Conservation (phyloP, 2,113 vertebrate genomes). For the Salvelinus namaycush region DNA sequence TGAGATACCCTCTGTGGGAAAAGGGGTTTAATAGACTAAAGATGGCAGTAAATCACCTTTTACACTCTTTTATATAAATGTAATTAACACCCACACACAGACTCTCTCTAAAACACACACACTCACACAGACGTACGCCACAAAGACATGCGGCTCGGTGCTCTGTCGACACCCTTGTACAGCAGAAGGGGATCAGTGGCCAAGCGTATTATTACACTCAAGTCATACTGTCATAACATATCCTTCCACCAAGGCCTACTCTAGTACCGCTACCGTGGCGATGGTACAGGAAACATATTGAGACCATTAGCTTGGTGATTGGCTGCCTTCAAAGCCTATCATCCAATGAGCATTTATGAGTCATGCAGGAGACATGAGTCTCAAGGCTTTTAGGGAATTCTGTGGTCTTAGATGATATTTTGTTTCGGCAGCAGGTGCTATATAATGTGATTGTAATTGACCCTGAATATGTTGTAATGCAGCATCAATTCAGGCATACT, state of each 20-base stretch:
- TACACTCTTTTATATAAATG: conserved; percentile 44
- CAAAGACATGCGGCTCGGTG: neutral
- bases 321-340: conserved; percentile 41
- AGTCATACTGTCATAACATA: conserved; percentile 37
- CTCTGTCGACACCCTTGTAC: conserved; percentile 43
- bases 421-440: conserved; percentile 44
- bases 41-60: conserved; percentile 52
- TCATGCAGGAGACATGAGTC: conserved; percentile 13
- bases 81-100: conserved; percentile 43
- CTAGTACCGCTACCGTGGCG: conserved; percentile 18
- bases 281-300: conserved; percentile 47
- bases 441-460: conserved; percentile 45
- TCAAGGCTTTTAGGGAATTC: conserved; percentile 50
- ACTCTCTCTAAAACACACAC: neutral
- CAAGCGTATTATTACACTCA: conserved; percentile 59
- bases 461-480: no score
- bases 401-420: conserved; percentile 18
- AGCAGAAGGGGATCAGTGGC: conserved; percentile 55
- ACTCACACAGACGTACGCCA: neutral
- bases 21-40: conserved; percentile 48
- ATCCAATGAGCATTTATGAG: conserved; percentile 20
- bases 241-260: conserved; percentile 35
- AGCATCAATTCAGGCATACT: no score
- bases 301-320: conserved; percentile 22
- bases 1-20: neutral